Conservation (phyloP, 2,797 vertebrate genomes). For the Periophthalmus magnuspinnatus region DNA sequence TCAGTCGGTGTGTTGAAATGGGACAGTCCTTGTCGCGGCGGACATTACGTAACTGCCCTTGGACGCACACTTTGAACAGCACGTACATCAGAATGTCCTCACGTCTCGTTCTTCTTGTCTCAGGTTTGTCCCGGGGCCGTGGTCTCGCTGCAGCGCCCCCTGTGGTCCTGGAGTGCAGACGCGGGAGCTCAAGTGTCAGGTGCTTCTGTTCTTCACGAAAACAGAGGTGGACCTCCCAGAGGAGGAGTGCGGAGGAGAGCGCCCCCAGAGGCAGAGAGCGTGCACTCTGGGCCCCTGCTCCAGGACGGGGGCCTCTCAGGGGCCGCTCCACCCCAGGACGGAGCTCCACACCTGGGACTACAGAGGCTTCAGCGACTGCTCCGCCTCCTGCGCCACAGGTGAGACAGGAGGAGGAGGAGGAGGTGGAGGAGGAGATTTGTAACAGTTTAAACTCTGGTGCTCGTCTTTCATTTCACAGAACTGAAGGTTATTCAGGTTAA, state of each 20-base stretch:
- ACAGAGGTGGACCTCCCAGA: conserved; percentile 87
- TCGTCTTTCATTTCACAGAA: too few relatives aligned
- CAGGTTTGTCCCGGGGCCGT: conserved; percentile 89
- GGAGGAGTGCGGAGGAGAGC: conserved; percentile 83
- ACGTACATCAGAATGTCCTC: too few relatives aligned
- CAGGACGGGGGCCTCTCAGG: neutral
- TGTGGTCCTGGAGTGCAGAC: conserved; percentile 84
- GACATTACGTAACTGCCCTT: too few relatives aligned
- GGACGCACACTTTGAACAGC: too few relatives aligned
- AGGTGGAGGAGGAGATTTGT: too few relatives aligned
- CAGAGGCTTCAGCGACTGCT: conserved; percentile 85
- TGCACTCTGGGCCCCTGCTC: conserved; percentile 78
- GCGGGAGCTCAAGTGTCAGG: conserved; percentile 83
- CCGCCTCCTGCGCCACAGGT: conserved; percentile 83
- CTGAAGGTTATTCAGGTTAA: too few relatives aligned
- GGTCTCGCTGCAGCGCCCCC: conserved; percentile 86
- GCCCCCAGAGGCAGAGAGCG: conserved; percentile 68
- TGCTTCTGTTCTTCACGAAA: conserved; percentile 86
- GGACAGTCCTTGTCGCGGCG: too few relatives aligned
- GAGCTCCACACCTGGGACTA: conserved; percentile 85
- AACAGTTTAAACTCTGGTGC: too few relatives aligned
- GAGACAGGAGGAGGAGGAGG: too few relatives aligned
- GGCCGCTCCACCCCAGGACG: conserved; percentile 37
- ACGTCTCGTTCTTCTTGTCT: neutral
- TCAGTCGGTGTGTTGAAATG: too few relatives aligned